Evolutionary conservation across 2,888 invertebrate species (phyloP), one percentile per base, ranked within the genome.

Genomic region (Eupeodes latifasciatus): DNA sequence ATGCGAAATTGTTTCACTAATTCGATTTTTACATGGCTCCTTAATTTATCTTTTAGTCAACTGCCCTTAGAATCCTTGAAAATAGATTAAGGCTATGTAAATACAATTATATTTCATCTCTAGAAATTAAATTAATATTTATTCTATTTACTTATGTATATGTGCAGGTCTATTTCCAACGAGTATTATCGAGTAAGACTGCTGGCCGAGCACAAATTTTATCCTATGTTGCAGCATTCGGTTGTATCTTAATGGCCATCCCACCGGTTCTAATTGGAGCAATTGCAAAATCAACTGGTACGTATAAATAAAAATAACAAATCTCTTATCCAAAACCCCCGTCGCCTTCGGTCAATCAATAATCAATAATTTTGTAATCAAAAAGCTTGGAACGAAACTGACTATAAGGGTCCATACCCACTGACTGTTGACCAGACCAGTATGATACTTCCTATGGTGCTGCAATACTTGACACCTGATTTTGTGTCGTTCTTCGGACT

Each of bases 231-330:
- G 99, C 99, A 0, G 99, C 99, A 9, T 94, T 97, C 89, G 99
- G 99, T 27, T 99, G 99, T 94, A 96, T 99, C 91, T 94, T 99
- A 91, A 99, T 99, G 98, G 99, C 99, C 67, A 96, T 99, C 91
- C 99, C 99, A 51, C 98, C 99, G 4, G 98, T 99, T 81, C 95
- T 99, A 84, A 99, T 99, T 91, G 99, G 99, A 89, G 99, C 98
- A 89, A 98, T 99, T 91, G 99, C 99, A 74, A 97, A 98, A 94
- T 97, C 97, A 90, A 98, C 99, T 91, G 96, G 99, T 98, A 27
- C 27, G 27, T 27, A 27, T 27, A 27, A 3, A 27, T 27, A 27
- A 27, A 93, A 94, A 95, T 53, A 11, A 40, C 51, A 5, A 27
- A 59, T 3, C 34, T 67, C 19, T 19, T n/a, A 27, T 10, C 55